phyloP scores from a whole-genome alignment of 2,113 vertebrate genomes.

The Brevimyrus niger region DNA sequence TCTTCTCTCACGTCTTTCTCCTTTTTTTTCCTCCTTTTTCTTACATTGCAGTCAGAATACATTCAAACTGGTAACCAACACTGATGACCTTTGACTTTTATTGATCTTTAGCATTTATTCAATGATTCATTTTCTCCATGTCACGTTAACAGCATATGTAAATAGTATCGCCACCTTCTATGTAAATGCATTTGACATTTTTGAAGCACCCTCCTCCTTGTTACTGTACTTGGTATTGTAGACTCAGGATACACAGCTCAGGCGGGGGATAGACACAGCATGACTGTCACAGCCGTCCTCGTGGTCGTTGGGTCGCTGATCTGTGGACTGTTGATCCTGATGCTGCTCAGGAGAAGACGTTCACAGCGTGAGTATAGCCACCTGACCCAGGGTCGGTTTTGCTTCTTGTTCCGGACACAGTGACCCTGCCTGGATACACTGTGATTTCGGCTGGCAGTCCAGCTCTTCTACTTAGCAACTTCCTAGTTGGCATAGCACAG shows the following conservation, averaged over 20 bases:
- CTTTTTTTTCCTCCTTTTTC: neutral
- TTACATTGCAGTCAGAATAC: neutral
- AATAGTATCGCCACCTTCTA: neutral
- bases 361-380: slow-evolving; percentile 35
- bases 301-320: slow-evolving; percentile 52
- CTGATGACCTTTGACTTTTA: neutral
- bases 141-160: too few species aligned
- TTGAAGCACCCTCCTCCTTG: neutral
- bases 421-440: neutral
- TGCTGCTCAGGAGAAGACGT: neutral
- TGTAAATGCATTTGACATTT: neutral
- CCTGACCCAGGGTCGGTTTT: neutral
- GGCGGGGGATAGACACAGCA: accelerated
- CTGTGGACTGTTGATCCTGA: slow-evolving; percentile 37
- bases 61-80: neutral
- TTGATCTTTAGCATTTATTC: neutral
- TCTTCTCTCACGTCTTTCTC: neutral
- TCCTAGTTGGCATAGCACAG: neutral
- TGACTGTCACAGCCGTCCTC: slow-evolving; percentile 16
- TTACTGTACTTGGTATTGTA: neutral
- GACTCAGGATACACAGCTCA: accelerated
- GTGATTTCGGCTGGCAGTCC: neutral
- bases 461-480: neutral
- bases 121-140: neutral
- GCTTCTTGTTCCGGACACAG: neutral